phyloP scores from a whole-genome alignment of 1,140 invertebrate species.

The Drosophila takahashii region DNA sequence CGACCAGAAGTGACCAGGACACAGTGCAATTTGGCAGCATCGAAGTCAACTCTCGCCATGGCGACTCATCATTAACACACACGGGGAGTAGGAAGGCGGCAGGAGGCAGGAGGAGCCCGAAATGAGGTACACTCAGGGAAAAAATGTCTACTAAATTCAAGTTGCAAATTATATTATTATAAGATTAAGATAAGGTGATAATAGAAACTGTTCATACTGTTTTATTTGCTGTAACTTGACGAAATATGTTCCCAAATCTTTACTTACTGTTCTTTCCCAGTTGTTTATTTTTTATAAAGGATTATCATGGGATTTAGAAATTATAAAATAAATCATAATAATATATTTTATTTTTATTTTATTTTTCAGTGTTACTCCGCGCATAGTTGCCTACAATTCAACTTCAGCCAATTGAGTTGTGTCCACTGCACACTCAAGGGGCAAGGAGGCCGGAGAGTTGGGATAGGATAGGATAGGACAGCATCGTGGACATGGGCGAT shows the following conservation, averaged over 20 bases:
- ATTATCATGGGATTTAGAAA: too few species aligned
- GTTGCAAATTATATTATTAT: too few species aligned
- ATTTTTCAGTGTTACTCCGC: too few species aligned
- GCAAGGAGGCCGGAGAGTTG: slow-evolving; percentile 8
- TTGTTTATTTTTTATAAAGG: too few species aligned
- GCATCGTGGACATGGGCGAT: slow-evolving; percentile 4
- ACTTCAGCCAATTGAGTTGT: slow-evolving; percentile 62
- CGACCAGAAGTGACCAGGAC: slow-evolving; percentile 41
- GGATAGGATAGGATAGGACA: neutral
- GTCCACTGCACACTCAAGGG: slow-evolving; percentile 54
- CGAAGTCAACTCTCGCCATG: slow-evolving; percentile 68
- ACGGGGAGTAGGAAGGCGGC: neutral
- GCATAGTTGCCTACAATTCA: slow-evolving; percentile 31
- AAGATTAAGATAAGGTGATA: too few species aligned
- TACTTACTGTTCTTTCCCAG: too few species aligned
- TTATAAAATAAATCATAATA: too few species aligned
- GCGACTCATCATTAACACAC: slow-evolving; percentile 68
- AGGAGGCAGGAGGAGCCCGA: slow-evolving; percentile 8
- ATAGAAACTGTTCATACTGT: too few species aligned
- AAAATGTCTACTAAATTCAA: neutral
- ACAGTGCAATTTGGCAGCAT: slow-evolving; percentile 59
- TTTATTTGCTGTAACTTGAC: too few species aligned
- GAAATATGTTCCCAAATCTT: too few species aligned
- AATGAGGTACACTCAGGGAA: neutral
- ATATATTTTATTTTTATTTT: too few species aligned